phyloP scores from a whole-genome alignment of 2,888 invertebrate genomes.

The Caenorhabditis sp. region DNA sequence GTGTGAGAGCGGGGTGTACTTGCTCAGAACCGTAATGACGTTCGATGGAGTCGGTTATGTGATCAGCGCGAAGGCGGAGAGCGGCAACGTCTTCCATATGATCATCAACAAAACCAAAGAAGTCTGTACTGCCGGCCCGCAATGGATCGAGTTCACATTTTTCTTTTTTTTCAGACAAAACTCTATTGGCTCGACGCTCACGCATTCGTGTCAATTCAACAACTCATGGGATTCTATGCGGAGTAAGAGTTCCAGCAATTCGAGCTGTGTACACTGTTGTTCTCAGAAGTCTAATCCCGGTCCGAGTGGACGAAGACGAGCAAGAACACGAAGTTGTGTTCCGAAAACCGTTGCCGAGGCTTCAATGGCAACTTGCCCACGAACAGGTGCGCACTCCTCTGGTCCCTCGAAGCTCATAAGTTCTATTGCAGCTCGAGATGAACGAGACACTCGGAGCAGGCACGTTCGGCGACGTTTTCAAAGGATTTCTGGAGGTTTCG shows the following conservation, averaged over 20 bases:
- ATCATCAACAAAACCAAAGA: conserved; percentile 1
- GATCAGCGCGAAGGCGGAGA: neutral
- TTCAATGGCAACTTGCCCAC: conserved; percentile 12
- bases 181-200: conserved; percentile 4
- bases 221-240: conserved; percentile 5
- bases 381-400: too few relatives aligned
- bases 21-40: too few relatives aligned
- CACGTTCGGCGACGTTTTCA: conserved; percentile 16
- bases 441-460: neutral
- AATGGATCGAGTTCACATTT: too few relatives aligned
- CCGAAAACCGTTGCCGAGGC: neutral
- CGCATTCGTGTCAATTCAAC: conserved; percentile 11
- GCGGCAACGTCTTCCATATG: neutral
- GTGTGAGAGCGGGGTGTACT: too few relatives aligned
- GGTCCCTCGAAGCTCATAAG: too few relatives aligned
- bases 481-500: conserved; percentile 10
- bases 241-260: neutral
- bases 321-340: neutral
- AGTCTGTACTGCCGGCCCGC: too few relatives aligned
- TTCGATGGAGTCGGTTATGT: conserved; percentile 9
- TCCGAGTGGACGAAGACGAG: neutral
- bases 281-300: neutral
- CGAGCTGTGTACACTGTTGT: neutral
- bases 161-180: neutral
- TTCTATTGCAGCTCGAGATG: conserved; percentile 18